A percentile compares a stretch with the other conserved stretches of the same genome.
These are phyloP conservation scores for Boloria selene DNA, from an alignment of 2,888 invertebrate genomes.

Conservation along the genomic window DNA sequence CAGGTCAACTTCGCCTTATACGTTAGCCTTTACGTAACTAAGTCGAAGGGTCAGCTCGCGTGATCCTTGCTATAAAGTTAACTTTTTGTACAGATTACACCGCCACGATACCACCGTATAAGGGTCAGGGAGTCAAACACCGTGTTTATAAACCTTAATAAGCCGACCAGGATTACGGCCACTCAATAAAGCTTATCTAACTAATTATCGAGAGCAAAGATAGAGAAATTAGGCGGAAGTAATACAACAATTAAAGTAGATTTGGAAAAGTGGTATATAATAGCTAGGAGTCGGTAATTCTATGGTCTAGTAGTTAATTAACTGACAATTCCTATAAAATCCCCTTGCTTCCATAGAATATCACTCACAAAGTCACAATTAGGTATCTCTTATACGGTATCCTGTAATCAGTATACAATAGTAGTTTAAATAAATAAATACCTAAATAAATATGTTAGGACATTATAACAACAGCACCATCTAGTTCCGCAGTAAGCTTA, in stretches of 20 bases:
- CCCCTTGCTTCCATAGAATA: too few species aligned
- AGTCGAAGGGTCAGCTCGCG: slow-evolving; percentile 72
- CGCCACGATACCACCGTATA: slow-evolving; percentile 61
- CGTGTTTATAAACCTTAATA: slow-evolving; percentile 72
- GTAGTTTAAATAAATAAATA: too few species aligned
- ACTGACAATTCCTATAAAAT: too few species aligned
- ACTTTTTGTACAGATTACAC: slow-evolving; percentile 71
- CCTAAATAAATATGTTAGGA: too few species aligned
- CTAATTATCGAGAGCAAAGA: slow-evolving; percentile 48
- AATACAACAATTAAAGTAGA: slow-evolving; percentile 33
- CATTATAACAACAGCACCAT: too few species aligned
- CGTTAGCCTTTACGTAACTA: slow-evolving; percentile 51
- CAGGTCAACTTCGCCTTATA: slow-evolving; percentile 37
- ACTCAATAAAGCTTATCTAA: slow-evolving; percentile 58
- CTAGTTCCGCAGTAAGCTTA: too few species aligned
- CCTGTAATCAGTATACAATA: too few species aligned
- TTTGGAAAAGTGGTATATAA: slow-evolving; percentile 5
- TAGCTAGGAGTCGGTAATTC: not conserved
- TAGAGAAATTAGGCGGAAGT: slow-evolving; percentile 37
- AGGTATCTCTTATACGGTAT: too few species aligned
- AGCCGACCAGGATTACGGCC: slow-evolving; percentile 54
- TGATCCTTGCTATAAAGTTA: slow-evolving; percentile 72
- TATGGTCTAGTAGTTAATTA: not conserved
- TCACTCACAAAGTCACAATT: too few species aligned
- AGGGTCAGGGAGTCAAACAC: slow-evolving; percentile 71